Evolutionary conservation across 30 jellyfish, hydroid and myxozoan genomes (phyloP).

Genomic region (Aurelia aurita complex sp. Pacific): DNA sequence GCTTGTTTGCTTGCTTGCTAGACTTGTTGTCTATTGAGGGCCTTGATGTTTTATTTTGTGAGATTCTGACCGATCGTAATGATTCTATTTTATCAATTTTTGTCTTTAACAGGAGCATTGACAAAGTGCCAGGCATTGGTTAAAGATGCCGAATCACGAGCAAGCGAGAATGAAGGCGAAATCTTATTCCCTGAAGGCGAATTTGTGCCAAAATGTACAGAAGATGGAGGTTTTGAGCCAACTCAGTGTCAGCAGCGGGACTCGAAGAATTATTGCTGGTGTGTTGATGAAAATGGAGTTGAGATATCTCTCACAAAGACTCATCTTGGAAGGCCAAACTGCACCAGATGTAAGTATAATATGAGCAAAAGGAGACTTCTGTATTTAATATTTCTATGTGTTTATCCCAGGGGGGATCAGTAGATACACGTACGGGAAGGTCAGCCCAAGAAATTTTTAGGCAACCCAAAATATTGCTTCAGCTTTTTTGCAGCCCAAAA

Average conservation of each 20-base stretch:
- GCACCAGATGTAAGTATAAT: slow-evolving; percentile 43
- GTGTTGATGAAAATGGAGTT: slow-evolving; percentile 65
- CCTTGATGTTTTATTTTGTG: too few species aligned
- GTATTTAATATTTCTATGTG: too few species aligned
- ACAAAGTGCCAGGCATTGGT: slow-evolving; percentile 21
- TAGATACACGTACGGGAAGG: too few species aligned
- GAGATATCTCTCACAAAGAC: slow-evolving; percentile 35
- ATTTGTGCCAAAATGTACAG: slow-evolving; percentile 47
- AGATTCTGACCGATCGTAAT: too few species aligned
- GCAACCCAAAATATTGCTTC: too few species aligned
- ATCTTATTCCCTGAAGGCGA: slow-evolving; percentile 29
- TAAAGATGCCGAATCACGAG: slow-evolving; percentile 12
- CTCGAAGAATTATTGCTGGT: slow-evolving; percentile 71
- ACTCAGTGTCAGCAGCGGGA: slow-evolving; percentile 61
- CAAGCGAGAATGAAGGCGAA: not conserved
- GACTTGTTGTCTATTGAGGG: too few species aligned
- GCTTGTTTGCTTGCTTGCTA: too few species aligned
- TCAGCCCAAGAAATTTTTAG: too few species aligned
- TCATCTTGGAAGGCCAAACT: slow-evolving; percentile 33
- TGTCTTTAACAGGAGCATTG: slow-evolving; percentile 4
- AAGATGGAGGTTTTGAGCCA: slow-evolving; percentile 59
- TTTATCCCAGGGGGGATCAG: too few species aligned
- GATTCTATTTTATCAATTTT: not conserved
- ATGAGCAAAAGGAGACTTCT: too few species aligned
- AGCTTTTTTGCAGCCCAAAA: too few species aligned